phyloP scores from a whole-genome alignment of 1,140 invertebrate genomes.

The Triops cancriformis region DNA sequence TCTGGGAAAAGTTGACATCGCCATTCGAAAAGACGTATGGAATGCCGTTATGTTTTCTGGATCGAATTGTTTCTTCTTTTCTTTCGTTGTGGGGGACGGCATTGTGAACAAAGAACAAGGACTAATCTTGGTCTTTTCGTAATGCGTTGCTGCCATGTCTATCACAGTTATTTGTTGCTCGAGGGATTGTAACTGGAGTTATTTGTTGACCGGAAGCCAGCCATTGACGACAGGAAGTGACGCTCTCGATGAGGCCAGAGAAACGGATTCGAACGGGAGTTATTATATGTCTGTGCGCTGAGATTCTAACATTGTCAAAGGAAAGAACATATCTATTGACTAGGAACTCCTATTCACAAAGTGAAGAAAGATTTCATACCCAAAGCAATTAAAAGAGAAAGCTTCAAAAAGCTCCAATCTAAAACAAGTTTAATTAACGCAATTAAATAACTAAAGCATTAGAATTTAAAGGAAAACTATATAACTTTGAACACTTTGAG shows the following conservation, averaged over 20 bases:
- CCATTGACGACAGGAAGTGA: conserved; percentile 9
- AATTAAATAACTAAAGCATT: too few species aligned
- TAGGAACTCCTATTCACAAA: too few species aligned
- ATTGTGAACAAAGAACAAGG: background rate
- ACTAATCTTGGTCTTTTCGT: background rate
- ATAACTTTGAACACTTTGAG: too few species aligned
- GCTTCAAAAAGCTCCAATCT: too few species aligned
- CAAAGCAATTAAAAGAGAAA: too few species aligned
- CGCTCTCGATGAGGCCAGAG: background rate
- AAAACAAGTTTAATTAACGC: too few species aligned
- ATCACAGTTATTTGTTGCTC: conserved; percentile 1
- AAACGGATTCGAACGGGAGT: background rate
- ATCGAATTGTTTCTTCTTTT: background rate
- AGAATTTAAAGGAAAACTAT: too few species aligned
- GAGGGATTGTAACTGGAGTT: background rate
- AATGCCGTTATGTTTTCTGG: conserved; percentile 5
- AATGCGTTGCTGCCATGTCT: background rate
- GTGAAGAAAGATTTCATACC: too few species aligned
- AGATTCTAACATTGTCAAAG: background rate
- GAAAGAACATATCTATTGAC: too few species aligned
- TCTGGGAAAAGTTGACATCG: background rate
- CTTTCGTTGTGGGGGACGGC: background rate
- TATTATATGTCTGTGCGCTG: background rate
- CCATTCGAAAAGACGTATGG: background rate
- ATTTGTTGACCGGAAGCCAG: conserved; percentile 9